Evolutionary conservation across 2,797 vertebrate species (phyloP).

Genomic region (Choloepus didactylus): DNA sequence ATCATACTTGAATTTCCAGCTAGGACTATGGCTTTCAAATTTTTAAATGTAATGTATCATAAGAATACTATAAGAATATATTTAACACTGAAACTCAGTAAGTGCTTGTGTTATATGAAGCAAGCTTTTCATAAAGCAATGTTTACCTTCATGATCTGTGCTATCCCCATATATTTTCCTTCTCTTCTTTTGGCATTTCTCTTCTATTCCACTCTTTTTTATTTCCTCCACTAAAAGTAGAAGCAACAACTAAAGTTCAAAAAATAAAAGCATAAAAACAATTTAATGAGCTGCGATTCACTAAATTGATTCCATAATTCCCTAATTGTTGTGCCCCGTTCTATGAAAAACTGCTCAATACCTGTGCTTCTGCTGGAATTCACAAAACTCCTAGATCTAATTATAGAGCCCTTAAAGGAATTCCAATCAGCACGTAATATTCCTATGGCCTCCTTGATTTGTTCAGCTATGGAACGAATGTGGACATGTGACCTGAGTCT

Average conservation of each 20-base stretch:
- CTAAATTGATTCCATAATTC: background rate
- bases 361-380: background rate
- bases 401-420: background rate
- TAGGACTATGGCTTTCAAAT: constrained; percentile 20
- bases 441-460: too few relatives aligned
- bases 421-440: background rate
- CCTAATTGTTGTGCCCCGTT: background rate
- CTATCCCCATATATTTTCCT: background rate
- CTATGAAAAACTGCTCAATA: background rate
- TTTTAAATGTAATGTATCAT: background rate
- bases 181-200: background rate
- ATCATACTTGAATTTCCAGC: constrained; percentile 68
- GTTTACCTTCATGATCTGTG: background rate
- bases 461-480: background rate
- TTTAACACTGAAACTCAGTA: constrained; percentile 14
- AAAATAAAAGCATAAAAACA: background rate
- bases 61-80: constrained; percentile 5
- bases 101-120: background rate
- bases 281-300: background rate
- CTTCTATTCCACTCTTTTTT: background rate
- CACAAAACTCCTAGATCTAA: background rate
- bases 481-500: background rate
- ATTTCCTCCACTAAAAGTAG: background rate
- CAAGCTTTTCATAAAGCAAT: background rate
- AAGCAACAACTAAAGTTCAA: background rate